Base-by-base conservation (phyloP, 2,113 vertebrate genomes). In the Oryzias javanicus region DNA sequence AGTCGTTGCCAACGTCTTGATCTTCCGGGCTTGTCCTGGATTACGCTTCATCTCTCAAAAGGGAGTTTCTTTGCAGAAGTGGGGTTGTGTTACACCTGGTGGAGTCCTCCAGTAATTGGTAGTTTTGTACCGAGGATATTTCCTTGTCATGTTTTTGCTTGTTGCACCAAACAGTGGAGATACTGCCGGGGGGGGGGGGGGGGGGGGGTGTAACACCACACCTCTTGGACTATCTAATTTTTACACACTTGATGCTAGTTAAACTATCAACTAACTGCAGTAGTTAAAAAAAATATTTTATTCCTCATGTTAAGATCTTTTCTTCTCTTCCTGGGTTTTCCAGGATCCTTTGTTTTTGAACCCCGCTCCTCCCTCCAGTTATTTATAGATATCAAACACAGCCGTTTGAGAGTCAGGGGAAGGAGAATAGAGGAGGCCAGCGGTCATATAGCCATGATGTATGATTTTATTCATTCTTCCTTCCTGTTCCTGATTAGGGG, bases 401-500 rank as follows among this genome's bases (percentile, higher is more conserved):
- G 64, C 20, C 44, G 42, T 49, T 51, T 52, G 52, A 27, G 58
- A 41, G 54, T 55, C 52, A 29, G 6, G 13, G n/a, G 55, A 22
- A 57, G 55, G 47, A 70, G 55, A 74, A 61, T 62, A 74, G 63
- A 48, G 66, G 64, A 79, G 62, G 51, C 51, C 42, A 64, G 76
- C 49, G 62, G 78, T 72, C 60, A 75, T 51, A 81, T 63, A 76
- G 67, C 62, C 53, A 66, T 81, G 77, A 84, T 88, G 74, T 78
- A 85, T 76, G 78, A 80, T 87, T 86, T 85, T 84, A 79, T 85
- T 85, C 75, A 70, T 78, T 72, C 72, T 25, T 81, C 58, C 61
- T 75, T 83, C 84, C 91, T 91, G 88, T 77, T 88, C 61, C 64
- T 88, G 84, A 91, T 91, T 91, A 89, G 78, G 83, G 75, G 70